Base-by-base conservation (phyloP, 53 echinoderm and acorn worm genomes). In the Echinarachnius parma region DNA sequence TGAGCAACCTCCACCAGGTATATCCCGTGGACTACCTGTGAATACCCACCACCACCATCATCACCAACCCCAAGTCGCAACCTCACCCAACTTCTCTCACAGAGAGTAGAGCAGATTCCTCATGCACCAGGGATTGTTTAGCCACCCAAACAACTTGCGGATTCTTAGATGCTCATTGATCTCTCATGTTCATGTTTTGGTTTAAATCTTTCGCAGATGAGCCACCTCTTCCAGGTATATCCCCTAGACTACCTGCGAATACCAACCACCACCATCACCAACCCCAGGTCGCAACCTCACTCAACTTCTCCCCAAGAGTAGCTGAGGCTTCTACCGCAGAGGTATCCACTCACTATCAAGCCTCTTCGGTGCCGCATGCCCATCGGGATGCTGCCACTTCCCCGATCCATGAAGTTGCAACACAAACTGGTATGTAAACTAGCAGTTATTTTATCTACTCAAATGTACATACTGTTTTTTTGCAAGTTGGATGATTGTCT, bases 381-480 rank as follows among this genome's bases (percentile, higher is more conserved):
- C 60, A 44, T 52, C 59, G 58, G 34, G 89, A 86, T 86, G 81
- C 71, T 11, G 63, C 80, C 16, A 82, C 83, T 15, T 89, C 86
- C 26, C 82, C 83, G 15, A 75, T 89, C 35, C 63, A 77, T 77
- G 86, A 93, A n/a, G 83, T 86, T 39, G 82, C 83, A 22, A 84
- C 89, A 23, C 93, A 93, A 59, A 93, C 93, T 83, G 93, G 88
- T 88, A 65, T 47, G 60, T 42, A 21, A 14, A 21, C 1, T 1
- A n/a, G n/a, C n/a, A n/a, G n/a, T n/a, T n/a, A n/a, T n/a, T n/a
- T n/a, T n/a, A n/a, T n/a, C n/a, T n/a, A n/a, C n/a, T n/a, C n/a
- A n/a, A n/a, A n/a, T n/a, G n/a, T n/a, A n/a, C n/a, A n/a, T n/a
- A n/a, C n/a, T n/a, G n/a, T n/a, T n/a, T n/a, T n/a, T n/a, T n/a